These are phyloP conservation scores for Falco naumanni DNA, from an alignment of 2,797 vertebrate species.

Conservation along the genomic window DNA sequence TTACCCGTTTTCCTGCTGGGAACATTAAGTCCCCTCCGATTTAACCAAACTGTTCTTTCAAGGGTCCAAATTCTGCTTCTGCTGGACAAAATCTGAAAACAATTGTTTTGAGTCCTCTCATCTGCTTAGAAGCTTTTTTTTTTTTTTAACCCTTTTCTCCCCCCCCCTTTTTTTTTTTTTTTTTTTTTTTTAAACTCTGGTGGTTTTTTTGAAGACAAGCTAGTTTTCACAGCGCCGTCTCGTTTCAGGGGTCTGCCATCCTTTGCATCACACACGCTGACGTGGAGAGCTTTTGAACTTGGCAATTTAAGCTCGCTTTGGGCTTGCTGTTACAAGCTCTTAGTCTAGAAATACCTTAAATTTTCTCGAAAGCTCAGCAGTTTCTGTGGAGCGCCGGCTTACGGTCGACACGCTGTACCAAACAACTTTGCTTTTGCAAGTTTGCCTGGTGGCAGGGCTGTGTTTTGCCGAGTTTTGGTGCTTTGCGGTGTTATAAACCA, in stretches of 20 bases:
- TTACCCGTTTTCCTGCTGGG: not conserved
- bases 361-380: not conserved
- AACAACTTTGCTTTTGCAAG: constrained; percentile 21
- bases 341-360: not conserved
- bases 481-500: not conserved
- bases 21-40: not conserved
- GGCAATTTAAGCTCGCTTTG: not conserved
- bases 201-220: not conserved
- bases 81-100: not conserved
- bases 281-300: constrained; percentile 5
- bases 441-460: constrained; percentile 1
- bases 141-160: no score
- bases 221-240: not conserved
- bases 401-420: not conserved
- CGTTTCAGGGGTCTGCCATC: not conserved
- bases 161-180: not conserved
- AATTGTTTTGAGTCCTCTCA: not conserved
- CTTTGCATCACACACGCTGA: not conserved
- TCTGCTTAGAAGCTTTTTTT: not conserved
- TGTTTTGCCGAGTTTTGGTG: constrained; percentile 16
- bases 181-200: rapidly evolving
- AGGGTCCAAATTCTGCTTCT: not conserved
- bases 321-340: not conserved
- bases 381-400: not conserved
- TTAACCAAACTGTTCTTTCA: not conserved